Conservation (phyloP, 2,888 invertebrate genomes). For the Dasypolia templi region DNA sequence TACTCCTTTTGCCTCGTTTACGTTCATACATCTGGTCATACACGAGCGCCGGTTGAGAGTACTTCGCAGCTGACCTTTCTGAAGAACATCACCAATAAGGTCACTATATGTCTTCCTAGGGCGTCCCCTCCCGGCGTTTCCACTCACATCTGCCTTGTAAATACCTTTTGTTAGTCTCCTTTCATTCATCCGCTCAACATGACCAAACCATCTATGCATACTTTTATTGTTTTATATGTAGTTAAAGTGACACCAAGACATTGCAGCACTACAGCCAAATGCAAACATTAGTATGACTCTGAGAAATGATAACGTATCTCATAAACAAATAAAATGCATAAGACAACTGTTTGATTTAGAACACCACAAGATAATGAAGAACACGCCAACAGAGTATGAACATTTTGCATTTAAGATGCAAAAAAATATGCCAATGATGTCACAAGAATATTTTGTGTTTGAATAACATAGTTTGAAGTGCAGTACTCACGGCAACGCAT, state of each 20-base stretch:
- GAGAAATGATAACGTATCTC: constrained; percentile 72
- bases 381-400: constrained; percentile 33
- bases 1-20: too few species aligned
- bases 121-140: too few species aligned
- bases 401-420: constrained; percentile 37
- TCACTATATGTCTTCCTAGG: too few species aligned
- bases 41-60: too few species aligned
- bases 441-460: constrained; percentile 56
- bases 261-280: constrained; percentile 59
- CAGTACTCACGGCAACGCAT: constrained; percentile 50
- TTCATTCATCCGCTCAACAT: too few species aligned
- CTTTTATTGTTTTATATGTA: constrained; percentile 15
- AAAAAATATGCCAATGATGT: constrained; percentile 57
- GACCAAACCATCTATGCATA: too few species aligned
- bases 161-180: too few species aligned
- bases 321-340: constrained; percentile 73
- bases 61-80: too few species aligned
- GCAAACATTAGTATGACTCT: constrained; percentile 59
- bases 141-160: too few species aligned
- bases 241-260: constrained; percentile 37
- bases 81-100: too few species aligned
- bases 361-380: constrained; percentile 53
- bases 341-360: constrained; percentile 67
- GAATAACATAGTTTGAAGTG: constrained; percentile 58
- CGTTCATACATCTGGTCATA: too few species aligned